A percentile compares a stretch with the other conserved stretches of the same genome.
These are phyloP conservation scores for Linnaemya tessellans DNA, from an alignment of 2,888 invertebrate species.

Conservation along the genomic window DNA sequence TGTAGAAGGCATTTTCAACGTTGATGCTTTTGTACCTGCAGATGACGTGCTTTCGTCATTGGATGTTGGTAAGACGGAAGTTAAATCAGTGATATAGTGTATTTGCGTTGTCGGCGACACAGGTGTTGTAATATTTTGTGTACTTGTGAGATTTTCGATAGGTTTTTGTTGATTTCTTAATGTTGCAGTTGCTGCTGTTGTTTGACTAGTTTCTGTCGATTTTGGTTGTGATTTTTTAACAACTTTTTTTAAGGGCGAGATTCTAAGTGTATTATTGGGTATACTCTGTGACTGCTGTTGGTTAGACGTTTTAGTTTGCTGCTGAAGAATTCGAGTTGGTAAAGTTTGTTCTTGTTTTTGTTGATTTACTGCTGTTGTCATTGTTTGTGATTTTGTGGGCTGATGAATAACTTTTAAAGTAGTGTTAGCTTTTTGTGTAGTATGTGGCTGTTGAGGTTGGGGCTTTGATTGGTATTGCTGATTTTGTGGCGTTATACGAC, in stretches of 20 bases:
- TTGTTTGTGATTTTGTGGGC: conserved; percentile 53
- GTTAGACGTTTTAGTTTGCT: conserved; percentile 70
- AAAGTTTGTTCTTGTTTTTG: conserved; percentile 63
- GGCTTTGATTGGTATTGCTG: conserved; percentile 45
- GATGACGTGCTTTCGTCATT: conserved; percentile 13
- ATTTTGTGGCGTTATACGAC: conserved; percentile 76
- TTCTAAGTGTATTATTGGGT: conserved; percentile 62
- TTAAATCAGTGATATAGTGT: conserved; percentile 54
- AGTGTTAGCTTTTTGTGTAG: conserved; percentile 42
- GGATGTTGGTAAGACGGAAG: conserved; percentile 33
- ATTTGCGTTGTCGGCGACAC: conserved; percentile 52
- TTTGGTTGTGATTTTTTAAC: conserved; percentile 79
- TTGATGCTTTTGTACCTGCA: conserved; percentile 15
- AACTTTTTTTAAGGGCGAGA: conserved; percentile 70
- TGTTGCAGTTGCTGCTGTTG: conserved; percentile 19
- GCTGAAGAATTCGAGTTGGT: conserved; percentile 63
- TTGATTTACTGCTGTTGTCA: conserved; percentile 69
- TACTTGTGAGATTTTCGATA: conserved; percentile 6
- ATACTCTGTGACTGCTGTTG: conserved; percentile 71
- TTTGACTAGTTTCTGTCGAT: conserved; percentile 75
- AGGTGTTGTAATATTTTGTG: conserved; percentile 35
- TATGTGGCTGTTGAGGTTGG: conserved; percentile 45
- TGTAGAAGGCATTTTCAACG: conserved; percentile 24
- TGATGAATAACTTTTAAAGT: conserved; percentile 61
- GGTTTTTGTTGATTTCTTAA: conserved; percentile 36